Conservation (phyloP, 1,140 invertebrate genomes). For the Hyphantria cunea region DNA sequence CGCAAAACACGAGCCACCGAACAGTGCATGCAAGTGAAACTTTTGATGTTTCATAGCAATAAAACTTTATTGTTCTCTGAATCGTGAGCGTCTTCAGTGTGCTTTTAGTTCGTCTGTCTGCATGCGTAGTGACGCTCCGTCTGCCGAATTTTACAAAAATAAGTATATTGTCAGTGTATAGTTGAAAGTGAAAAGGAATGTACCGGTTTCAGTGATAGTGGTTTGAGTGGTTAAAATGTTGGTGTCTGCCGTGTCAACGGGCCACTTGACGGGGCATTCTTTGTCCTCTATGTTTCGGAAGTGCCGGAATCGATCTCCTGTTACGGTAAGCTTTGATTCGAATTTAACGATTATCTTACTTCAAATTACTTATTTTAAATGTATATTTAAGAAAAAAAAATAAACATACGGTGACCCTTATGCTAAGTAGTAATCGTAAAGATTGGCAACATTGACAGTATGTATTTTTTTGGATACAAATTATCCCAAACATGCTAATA, state of each 20-base stretch:
- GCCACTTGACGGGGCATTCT: slow-evolving; percentile 56
- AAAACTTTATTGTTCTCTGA: slow-evolving; percentile 41
- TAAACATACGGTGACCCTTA: no score
- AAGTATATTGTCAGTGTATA: slow-evolving; percentile 16
- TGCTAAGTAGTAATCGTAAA: no score
- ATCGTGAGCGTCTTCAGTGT: slow-evolving; percentile 23
- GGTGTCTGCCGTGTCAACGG: slow-evolving; percentile 50
- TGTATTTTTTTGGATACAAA: no score
- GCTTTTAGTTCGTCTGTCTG: slow-evolving; percentile 25
- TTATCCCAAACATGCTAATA: no score
- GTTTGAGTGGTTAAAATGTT: slow-evolving; percentile 51
- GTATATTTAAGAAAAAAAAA: no score
- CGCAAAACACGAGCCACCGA: slow-evolving; percentile 29
- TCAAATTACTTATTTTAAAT: no score
- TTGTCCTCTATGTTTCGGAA: slow-evolving; percentile 59
- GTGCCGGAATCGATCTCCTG: slow-evolving; percentile 42
- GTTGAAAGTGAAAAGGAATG: slow-evolving; percentile 25
- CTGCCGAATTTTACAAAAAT: not conserved
- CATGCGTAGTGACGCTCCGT: slow-evolving; percentile 18
- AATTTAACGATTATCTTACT: not conserved
- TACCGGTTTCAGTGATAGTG: slow-evolving; percentile 22
- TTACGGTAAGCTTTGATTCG: slow-evolving; percentile 38
- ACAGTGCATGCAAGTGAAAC: slow-evolving; percentile 36
- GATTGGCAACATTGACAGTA: no score
- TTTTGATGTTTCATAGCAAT: slow-evolving; percentile 38